Evolutionary conservation across 2,113 vertebrate genomes (phyloP).

Genomic region (Myotis davidii): DNA sequence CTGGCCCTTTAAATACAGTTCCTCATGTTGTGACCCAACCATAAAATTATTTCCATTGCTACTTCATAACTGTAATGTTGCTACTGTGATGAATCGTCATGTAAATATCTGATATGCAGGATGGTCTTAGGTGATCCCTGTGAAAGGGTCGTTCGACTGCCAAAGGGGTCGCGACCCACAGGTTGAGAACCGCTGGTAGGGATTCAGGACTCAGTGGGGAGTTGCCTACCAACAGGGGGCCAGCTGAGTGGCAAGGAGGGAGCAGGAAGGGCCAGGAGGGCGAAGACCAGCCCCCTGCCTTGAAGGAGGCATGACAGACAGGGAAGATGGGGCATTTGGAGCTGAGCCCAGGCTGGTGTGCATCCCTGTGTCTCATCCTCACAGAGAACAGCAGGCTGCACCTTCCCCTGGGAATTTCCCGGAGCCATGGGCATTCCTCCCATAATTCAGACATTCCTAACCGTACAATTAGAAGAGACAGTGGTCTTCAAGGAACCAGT

Average conservation of each 20-base stretch:
- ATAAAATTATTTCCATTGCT: no score
- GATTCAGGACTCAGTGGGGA: conserved; percentile 44
- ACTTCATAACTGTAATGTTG: no score
- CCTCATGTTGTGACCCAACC: no score
- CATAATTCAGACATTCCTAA: not conserved
- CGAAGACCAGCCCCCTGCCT: accelerated
- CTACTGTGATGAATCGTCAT: no score
- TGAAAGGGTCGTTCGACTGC: no score
- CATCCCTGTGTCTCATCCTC: not conserved
- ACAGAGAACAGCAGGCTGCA: not conserved
- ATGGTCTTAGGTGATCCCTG: no score
- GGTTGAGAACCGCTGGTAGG: not conserved
- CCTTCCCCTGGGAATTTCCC: not conserved
- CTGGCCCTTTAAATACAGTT: no score
- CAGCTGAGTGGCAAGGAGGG: not conserved
- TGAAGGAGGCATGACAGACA: not conserved
- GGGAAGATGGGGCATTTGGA: not conserved
- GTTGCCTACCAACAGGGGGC: accelerated
- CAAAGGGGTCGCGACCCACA: no score
- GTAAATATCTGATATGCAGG: no score
- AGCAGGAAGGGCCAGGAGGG: not conserved
- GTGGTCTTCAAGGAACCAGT: not conserved
- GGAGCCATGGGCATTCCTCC: not conserved
- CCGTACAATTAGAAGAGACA: not conserved
- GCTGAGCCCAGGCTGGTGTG: not conserved